phyloP scores from a whole-genome alignment of 2,113 vertebrate species.

The Aythya baeri region DNA sequence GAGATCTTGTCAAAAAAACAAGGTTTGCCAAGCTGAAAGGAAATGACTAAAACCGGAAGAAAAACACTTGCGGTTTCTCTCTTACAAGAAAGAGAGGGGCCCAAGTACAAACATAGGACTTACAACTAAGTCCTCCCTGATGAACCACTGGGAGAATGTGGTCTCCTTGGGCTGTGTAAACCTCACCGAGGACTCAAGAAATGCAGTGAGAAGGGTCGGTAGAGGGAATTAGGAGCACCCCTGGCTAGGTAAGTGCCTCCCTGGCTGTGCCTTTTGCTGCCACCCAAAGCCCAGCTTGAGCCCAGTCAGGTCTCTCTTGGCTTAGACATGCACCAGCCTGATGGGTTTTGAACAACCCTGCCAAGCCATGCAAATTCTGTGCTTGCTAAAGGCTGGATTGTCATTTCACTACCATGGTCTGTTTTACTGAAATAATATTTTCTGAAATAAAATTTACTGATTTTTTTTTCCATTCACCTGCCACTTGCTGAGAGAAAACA shows the following conservation, averaged over 20 bases:
- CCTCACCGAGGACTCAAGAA: rapidly evolving
- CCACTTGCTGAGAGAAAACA: not conserved
- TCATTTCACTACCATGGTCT: not conserved
- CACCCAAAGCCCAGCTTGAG: not conserved
- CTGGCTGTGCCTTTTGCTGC: not conserved
- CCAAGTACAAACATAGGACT: not conserved
- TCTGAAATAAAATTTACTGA: not conserved
- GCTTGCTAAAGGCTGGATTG: not conserved
- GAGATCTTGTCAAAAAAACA: not conserved
- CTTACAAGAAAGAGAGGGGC: not conserved
- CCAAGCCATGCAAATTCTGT: not conserved
- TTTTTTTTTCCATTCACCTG: not conserved
- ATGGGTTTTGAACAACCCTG: not conserved
- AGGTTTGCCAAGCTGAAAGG: slow-evolving; percentile 14
- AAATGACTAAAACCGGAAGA: slow-evolving; percentile 70
- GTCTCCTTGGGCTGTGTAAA: not conserved
- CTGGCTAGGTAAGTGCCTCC: not conserved
- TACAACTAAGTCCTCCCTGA: not conserved
- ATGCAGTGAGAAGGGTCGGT: rapidly evolving
- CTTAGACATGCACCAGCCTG: rapidly evolving
- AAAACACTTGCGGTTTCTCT: slow-evolving; percentile 50
- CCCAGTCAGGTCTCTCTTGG: not conserved
- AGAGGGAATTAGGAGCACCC: not conserved
- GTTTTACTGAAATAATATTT: not conserved
- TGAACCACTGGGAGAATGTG: rapidly evolving